Base-by-base conservation (phyloP, 2,888 invertebrate species). In the Hofmannophila pseudospretella region DNA sequence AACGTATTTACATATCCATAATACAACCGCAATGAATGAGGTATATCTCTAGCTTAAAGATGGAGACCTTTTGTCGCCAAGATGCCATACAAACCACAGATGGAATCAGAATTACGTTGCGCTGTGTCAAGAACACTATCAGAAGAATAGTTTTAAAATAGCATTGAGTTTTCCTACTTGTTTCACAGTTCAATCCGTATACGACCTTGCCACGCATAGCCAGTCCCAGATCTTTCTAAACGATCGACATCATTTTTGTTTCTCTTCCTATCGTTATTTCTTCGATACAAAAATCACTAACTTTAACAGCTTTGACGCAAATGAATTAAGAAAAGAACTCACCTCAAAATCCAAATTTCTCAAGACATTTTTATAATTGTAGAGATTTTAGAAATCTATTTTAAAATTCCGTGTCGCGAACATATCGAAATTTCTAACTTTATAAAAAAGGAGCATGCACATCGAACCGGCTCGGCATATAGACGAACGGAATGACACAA, bases 171-270 rank as follows among this genome's bases (percentile, higher is more conserved):
- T 43, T 37, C 37, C 33, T 38, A 36, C 32, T 38, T 38, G 30
- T 30, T 32, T 32, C 38, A 14, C 20, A 38, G 41, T 30, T 31
- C 14, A 46, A 46, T 40, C 33, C 38, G 41, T 11, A 14, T 10
- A 36, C 28, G 48, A 34, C 48, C 45, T 49, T 42, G 42, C 32
- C 20, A 26, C 34, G 25, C 31, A 26, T 8, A 11, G n/a, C 7
- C n/a, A n/a, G 22, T 34, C 35, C 26, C 29, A 29, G 20, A 22
- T 9, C 19, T 22, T 29, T 35, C 22, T 29, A 29, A 35, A 29
- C 29, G 22, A 20, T 14, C 16, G 2, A 13, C 14, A 14, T 27
- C 11, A 8, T 19, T 2, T 23, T n/a, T 23, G n/a, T 23, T 4
- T 5, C 4, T n/a, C n/a, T n/a, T 2, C 25, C 9, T 25, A 1